Evolutionary conservation across 2,797 vertebrate species (phyloP).

Genomic region (Gadopsis bispinosus): DNA sequence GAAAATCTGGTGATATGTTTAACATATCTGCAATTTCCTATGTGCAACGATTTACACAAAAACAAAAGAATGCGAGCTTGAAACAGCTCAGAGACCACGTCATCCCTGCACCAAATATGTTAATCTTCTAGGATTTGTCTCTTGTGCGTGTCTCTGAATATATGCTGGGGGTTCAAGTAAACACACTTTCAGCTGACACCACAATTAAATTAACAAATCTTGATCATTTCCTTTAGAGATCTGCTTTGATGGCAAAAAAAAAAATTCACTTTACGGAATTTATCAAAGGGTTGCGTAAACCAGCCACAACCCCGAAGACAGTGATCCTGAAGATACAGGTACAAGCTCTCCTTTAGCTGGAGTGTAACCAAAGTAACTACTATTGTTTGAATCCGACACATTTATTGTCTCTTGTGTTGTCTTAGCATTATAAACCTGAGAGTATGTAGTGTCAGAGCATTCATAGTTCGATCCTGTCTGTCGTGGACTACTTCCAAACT

Average conservation of each 20-base stretch:
- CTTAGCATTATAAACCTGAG: conserved; percentile 35
- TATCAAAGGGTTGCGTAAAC: conserved; percentile 45
- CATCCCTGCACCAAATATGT: not conserved
- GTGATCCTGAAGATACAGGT: not conserved
- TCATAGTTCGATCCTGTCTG: conserved; percentile 62
- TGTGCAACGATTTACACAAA: not conserved
- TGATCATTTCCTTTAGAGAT: conserved; percentile 44
- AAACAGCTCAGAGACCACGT: not conserved
- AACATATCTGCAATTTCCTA: not conserved
- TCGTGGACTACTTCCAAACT: conserved; percentile 72
- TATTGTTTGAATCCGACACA: conserved; percentile 20
- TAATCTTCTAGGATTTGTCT: not conserved
- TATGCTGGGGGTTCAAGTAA: conserved; percentile 21
- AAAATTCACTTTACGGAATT: conserved; percentile 55
- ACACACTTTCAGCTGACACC: conserved; percentile 41
- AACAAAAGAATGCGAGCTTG: not conserved
- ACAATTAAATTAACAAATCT: conserved; percentile 45
- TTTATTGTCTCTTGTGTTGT: conserved; percentile 26
- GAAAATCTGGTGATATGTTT: not conserved
- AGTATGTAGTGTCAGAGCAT: conserved; percentile 38
- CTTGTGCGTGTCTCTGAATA: not conserved
- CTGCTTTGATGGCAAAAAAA: conserved; percentile 40
- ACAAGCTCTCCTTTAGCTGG: not conserved
- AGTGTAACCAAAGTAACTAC: not conserved
- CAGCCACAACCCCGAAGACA: not conserved